phyloP scores from a whole-genome alignment of 2,797 vertebrate genomes.

The Channa striata region DNA sequence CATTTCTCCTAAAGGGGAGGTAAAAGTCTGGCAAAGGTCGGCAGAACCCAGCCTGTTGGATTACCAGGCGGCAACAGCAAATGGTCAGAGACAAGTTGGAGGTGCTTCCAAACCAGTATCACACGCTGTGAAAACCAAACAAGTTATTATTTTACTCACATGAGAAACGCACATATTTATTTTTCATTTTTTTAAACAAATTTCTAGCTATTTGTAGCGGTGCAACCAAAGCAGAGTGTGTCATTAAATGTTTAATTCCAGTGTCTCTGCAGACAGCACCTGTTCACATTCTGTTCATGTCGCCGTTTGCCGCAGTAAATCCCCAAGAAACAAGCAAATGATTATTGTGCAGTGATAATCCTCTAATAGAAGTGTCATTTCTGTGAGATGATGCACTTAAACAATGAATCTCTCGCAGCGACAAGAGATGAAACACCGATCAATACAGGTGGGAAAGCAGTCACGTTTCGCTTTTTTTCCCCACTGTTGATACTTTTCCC shows the following conservation, averaged over 20 bases:
- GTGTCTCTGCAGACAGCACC: constrained; percentile 12
- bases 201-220: constrained; percentile 8
- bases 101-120: constrained; percentile 7
- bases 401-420: constrained; percentile 28
- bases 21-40: constrained; percentile 49
- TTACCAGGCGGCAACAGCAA: constrained; percentile 50
- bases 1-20: constrained; percentile 46
- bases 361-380: constrained; percentile 31
- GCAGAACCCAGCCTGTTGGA: constrained; percentile 33
- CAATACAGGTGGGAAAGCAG: constrained; percentile 3
- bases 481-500: constrained; percentile 6
- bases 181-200: not conserved
- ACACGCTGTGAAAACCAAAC: not conserved
- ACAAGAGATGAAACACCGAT: constrained; percentile 47
- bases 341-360: constrained; percentile 41
- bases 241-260: constrained; percentile 19
- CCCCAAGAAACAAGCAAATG: constrained; percentile 28
- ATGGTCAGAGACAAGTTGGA: constrained; percentile 30
- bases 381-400: constrained; percentile 33
- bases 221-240: not conserved
- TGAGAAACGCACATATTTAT: constrained; percentile 1
- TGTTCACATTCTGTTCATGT: constrained; percentile 20
- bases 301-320: constrained; percentile 30
- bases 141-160: constrained; percentile 4
- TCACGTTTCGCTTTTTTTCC: constrained; percentile 12